Percentiles rank a stretch among this genome's conserved stretches.
These are phyloP conservation scores for Margaritifera margaritifera DNA, from an alignment of 2,888 invertebrate genomes.

Conservation along the genomic window DNA sequence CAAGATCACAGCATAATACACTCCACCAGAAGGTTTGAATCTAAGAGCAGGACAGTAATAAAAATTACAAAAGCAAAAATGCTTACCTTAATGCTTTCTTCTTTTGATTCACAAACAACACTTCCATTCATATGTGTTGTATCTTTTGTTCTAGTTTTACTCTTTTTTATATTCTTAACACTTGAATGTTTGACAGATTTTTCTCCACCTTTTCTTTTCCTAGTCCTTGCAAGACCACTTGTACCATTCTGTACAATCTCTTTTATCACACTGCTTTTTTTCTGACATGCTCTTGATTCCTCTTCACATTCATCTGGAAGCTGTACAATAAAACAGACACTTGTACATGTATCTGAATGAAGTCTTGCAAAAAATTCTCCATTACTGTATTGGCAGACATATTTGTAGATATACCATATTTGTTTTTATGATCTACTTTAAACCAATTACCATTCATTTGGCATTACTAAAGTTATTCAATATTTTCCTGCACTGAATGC, in stretches of 20 bases:
- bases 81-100: slow-evolving; percentile 14
- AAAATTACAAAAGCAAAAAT: background rate
- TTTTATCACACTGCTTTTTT: background rate
- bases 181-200: slow-evolving; percentile 5
- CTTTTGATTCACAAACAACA: slow-evolving; percentile 1
- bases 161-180: slow-evolving; percentile 3
- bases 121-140: slow-evolving; percentile 2
- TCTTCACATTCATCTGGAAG: slow-evolving; percentile 53
- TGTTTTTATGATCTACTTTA: too few relatives aligned
- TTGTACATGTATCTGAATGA: too few relatives aligned
- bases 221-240: slow-evolving; percentile 9
- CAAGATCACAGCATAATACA: too few relatives aligned
- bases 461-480: too few relatives aligned
- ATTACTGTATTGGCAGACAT: too few relatives aligned
- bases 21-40: too few relatives aligned
- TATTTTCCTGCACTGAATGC: too few relatives aligned
- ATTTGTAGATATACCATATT: too few relatives aligned
- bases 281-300: slow-evolving; percentile 13
- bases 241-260: slow-evolving; percentile 6
- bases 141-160: background rate
- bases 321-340: slow-evolving; percentile 27
- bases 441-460: too few relatives aligned
- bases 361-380: too few relatives aligned
- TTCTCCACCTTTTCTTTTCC: slow-evolving; percentile 9
- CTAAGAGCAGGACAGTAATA: background rate